Conservation (phyloP, 2,888 invertebrate genomes). For the Barypeithes pellucidus region DNA sequence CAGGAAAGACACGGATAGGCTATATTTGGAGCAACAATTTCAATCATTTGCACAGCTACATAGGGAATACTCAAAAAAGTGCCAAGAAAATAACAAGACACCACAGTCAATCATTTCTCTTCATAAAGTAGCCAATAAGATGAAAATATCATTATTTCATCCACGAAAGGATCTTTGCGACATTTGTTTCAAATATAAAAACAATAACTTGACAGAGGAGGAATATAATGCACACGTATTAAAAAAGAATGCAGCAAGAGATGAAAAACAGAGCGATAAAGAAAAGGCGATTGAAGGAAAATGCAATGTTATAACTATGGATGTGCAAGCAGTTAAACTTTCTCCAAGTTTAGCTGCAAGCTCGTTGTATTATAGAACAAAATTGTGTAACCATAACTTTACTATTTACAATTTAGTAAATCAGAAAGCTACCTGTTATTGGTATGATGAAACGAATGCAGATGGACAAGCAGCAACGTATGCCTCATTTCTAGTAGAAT, state of each 20-base stretch:
- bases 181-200: constrained; percentile 26
- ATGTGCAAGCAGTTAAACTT: constrained; percentile 25
- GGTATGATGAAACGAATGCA: constrained; percentile 51
- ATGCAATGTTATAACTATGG: constrained; percentile 28
- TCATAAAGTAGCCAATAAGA: not conserved
- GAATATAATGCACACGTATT: constrained; percentile 13
- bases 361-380: constrained; percentile 59
- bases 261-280: constrained; percentile 18
- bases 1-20: constrained; percentile 50
- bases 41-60: constrained; percentile 51
- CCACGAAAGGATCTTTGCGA: constrained; percentile 22
- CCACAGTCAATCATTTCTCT: not conserved
- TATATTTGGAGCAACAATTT: constrained; percentile 56
- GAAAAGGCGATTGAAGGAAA: constrained; percentile 9
- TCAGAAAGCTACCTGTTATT: constrained; percentile 56
- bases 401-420: constrained; percentile 58
- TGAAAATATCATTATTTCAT: constrained; percentile 17
- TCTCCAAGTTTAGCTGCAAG: constrained; percentile 54
- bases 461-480: constrained; percentile 20
- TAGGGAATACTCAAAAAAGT: constrained; percentile 4
- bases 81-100: not conserved
- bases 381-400: constrained; percentile 60
- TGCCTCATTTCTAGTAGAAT: constrained; percentile 1
- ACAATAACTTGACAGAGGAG: constrained; percentile 8
- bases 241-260: constrained; percentile 13